Conservation (phyloP, 2,888 invertebrate genomes). For the Bombylius major region DNA sequence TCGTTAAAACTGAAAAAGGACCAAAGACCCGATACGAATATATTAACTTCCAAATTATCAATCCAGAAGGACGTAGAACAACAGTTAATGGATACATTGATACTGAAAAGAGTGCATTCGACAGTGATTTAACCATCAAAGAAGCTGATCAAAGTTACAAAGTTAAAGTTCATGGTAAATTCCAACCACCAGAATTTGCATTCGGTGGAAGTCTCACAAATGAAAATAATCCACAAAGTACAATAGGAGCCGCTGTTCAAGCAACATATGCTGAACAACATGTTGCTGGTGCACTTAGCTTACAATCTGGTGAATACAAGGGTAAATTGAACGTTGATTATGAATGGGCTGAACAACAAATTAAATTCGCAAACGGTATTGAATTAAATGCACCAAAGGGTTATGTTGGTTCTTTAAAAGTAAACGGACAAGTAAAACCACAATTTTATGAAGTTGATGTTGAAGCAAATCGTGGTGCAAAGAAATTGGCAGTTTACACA, state of each 20-base stretch:
- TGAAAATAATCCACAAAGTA: slow-evolving; percentile 17
- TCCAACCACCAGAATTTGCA: slow-evolving; percentile 14
- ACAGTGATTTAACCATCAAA: slow-evolving; percentile 22
- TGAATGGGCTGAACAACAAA: not conserved
- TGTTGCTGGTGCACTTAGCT: slow-evolving; percentile 13
- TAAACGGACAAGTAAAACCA: slow-evolving; percentile 45
- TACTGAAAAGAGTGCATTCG: slow-evolving; percentile 14
- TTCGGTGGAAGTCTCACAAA: slow-evolving; percentile 25
- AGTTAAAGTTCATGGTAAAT: slow-evolving; percentile 13
- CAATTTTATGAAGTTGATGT: slow-evolving; percentile 45
- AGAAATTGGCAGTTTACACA: slow-evolving; percentile 42
- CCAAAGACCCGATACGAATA: slow-evolving; percentile 22
- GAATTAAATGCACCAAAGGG: slow-evolving; percentile 10
- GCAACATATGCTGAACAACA: slow-evolving; percentile 15
- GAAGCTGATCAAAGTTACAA: slow-evolving; percentile 15
- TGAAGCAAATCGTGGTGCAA: slow-evolving; percentile 45
- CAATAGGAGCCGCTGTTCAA: slow-evolving; percentile 22
- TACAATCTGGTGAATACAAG: slow-evolving; percentile 19
- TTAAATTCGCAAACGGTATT: slow-evolving; percentile 14
- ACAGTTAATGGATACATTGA: slow-evolving; percentile 28
- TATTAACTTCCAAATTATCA: slow-evolving; percentile 25
- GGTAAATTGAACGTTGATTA: not conserved
- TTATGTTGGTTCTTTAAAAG: slow-evolving; percentile 16
- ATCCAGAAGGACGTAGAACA: slow-evolving; percentile 17
- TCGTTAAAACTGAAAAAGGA: slow-evolving; percentile 20